These are phyloP conservation scores for Columbina picui DNA, from an alignment of 2,113 vertebrate genomes.

Conservation along the genomic window DNA sequence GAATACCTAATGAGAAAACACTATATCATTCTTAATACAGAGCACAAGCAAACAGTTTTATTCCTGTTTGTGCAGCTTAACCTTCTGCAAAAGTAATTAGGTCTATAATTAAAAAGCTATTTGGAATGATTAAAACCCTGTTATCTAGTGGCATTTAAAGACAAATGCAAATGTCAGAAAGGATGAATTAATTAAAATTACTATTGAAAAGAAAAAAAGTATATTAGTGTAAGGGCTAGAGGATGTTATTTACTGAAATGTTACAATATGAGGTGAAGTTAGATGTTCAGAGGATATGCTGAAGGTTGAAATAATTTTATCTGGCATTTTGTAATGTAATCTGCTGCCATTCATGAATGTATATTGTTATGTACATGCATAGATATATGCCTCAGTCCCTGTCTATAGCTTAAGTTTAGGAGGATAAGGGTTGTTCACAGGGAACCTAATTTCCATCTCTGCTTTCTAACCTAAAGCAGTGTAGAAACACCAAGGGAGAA, in stretches of 20 bases:
- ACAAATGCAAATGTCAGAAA: conserved; percentile 84
- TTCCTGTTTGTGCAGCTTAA: conserved; percentile 80
- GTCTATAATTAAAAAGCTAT: conserved; percentile 83
- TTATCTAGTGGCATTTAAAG: conserved; percentile 84
- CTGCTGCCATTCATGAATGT: not conserved
- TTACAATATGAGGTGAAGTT: conserved; percentile 53
- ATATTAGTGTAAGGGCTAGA: conserved; percentile 44
- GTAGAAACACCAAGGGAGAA: not conserved
- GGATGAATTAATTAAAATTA: conserved; percentile 80
- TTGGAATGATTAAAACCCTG: conserved; percentile 80
- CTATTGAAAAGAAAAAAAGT: conserved; percentile 71
- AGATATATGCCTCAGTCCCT: not conserved
- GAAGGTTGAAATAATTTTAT: conserved; percentile 33
- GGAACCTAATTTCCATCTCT: not conserved
- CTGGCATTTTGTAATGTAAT: not conserved
- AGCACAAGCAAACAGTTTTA: conserved; percentile 77
- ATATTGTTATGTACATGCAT: not conserved
- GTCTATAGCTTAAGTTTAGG: not conserved
- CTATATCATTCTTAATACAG: conserved; percentile 66
- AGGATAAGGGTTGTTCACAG: not conserved
- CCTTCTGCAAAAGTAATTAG: conserved; percentile 83
- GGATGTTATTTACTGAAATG: conserved; percentile 69
- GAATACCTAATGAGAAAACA: conserved; percentile 71
- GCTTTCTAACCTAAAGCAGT: not conserved
- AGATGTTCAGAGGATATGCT: not conserved